Conservation (phyloP, 2,113 vertebrate species). For the Chiloscyllium plagiosum region DNA sequence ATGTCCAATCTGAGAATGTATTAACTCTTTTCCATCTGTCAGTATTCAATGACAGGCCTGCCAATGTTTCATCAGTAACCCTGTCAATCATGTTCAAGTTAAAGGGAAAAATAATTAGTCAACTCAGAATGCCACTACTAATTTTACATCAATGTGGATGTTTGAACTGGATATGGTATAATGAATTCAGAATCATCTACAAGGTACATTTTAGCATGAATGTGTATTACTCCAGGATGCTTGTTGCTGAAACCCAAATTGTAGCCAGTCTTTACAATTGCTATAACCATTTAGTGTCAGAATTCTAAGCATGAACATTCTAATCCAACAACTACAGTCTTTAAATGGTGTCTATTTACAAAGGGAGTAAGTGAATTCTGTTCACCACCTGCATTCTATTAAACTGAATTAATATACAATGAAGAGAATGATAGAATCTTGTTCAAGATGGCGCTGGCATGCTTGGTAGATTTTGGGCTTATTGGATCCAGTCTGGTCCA, state of each 20-base stretch:
- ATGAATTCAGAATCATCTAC: not conserved
- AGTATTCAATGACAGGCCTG: not conserved
- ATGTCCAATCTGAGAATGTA: constrained; percentile 17
- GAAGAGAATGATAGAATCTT: not conserved
- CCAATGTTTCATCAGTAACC: not conserved
- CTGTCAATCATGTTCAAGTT: constrained; percentile 1
- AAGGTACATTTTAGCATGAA: not conserved
- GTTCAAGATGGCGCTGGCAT: too few species aligned
- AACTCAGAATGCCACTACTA: not conserved
- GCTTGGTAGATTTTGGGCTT: too few species aligned
- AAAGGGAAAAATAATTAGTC: not conserved
- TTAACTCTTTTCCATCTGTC: not conserved
- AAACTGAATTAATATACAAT: not conserved
- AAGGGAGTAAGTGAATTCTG: too few species aligned
- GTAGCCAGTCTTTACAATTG: not conserved
- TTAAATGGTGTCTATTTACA: not conserved
- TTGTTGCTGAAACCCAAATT: not conserved
- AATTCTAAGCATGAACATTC: not conserved
- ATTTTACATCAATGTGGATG: not conserved
- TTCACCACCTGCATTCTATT: not conserved
- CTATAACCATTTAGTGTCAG: not conserved
- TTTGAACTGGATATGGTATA: not conserved
- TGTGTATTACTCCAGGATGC: not conserved
- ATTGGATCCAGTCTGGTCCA: too few species aligned
- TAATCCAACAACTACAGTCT: not conserved